Conservation (phyloP, 1,140 invertebrate genomes). For the Ericerus pela region DNA sequence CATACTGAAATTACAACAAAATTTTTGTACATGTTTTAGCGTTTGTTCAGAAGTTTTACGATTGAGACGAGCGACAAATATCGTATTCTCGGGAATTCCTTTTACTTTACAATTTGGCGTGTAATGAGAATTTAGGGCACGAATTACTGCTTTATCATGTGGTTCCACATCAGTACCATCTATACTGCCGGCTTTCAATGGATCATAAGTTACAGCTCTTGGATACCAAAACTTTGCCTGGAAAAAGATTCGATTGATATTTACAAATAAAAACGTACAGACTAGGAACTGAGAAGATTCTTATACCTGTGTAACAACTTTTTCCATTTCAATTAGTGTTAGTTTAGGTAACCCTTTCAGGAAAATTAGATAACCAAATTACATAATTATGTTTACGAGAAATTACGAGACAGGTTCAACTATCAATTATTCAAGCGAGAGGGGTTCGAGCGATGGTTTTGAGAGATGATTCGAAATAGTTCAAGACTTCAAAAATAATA, state of each 20-base stretch:
- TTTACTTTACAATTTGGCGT: constrained; percentile 46
- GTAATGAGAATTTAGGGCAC: constrained; percentile 57
- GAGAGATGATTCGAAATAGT: too few species aligned
- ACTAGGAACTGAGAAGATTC: too few species aligned
- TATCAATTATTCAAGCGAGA: too few species aligned
- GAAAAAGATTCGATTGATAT: constrained; percentile 6
- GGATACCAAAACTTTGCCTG: constrained; percentile 34
- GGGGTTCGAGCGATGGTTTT: too few species aligned
- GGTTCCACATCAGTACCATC: constrained; percentile 69
- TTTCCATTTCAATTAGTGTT: too few species aligned
- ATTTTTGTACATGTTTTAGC: constrained; percentile 23
- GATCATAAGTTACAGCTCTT: constrained; percentile 42
- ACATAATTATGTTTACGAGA: too few species aligned
- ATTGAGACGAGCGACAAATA: constrained; percentile 66
- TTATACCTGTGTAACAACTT: too few species aligned
- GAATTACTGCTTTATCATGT: constrained; percentile 60
- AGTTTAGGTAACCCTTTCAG: too few species aligned
- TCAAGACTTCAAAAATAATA: too few species aligned
- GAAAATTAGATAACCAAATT: too few species aligned
- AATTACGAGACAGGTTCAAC: too few species aligned
- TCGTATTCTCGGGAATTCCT: constrained; percentile 51
- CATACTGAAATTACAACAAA: neutral
- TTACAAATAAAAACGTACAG: too few species aligned
- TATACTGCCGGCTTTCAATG: constrained; percentile 61
- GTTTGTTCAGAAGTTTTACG: constrained; percentile 44